A percentile compares a stretch with the other conserved stretches of the same genome.
phyloP scores from a whole-genome alignment of 1,140 invertebrate species.

The Glossosoma conforme region DNA sequence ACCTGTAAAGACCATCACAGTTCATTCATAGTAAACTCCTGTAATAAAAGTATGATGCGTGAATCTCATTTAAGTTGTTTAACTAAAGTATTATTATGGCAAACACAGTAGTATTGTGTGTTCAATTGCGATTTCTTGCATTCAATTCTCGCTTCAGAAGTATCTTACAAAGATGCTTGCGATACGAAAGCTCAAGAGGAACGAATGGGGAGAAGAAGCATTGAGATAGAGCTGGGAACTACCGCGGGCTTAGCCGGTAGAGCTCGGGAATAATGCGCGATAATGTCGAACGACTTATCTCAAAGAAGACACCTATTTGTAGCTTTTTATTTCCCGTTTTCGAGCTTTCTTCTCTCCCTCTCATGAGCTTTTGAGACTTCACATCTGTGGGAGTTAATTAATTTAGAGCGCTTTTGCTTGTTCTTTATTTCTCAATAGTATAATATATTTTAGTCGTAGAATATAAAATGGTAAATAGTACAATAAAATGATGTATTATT shows the following conservation, averaged over 20 bases:
- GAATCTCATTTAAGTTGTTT: too few relatives aligned
- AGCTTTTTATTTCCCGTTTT: not conserved
- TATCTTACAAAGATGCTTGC: slow-evolving; percentile 9
- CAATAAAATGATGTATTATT: too few relatives aligned
- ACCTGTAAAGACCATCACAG: too few relatives aligned
- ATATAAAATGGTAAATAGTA: too few relatives aligned
- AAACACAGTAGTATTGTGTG: too few relatives aligned
- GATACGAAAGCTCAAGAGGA: not conserved
- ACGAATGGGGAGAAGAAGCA: not conserved
- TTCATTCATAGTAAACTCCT: too few relatives aligned
- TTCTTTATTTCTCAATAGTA: too few relatives aligned
- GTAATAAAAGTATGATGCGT: too few relatives aligned
- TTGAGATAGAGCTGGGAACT: slow-evolving; percentile 1
- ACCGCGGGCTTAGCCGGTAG: not conserved
- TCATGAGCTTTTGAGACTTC: slow-evolving; percentile 2
- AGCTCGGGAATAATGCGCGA: slow-evolving; percentile 10
- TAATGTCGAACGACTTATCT: slow-evolving; percentile 15
- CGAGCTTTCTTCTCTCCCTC: not conserved
- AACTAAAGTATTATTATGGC: too few relatives aligned
- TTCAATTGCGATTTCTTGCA: slow-evolving; percentile 12
- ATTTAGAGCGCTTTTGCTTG: too few relatives aligned
- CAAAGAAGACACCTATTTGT: slow-evolving; percentile 20
- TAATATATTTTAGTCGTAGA: too few relatives aligned
- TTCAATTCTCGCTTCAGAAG: slow-evolving; percentile 11
- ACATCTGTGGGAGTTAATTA: too few relatives aligned